phyloP scores from a whole-genome alignment of 2,888 invertebrate genomes.

The Drosophila birchii region DNA sequence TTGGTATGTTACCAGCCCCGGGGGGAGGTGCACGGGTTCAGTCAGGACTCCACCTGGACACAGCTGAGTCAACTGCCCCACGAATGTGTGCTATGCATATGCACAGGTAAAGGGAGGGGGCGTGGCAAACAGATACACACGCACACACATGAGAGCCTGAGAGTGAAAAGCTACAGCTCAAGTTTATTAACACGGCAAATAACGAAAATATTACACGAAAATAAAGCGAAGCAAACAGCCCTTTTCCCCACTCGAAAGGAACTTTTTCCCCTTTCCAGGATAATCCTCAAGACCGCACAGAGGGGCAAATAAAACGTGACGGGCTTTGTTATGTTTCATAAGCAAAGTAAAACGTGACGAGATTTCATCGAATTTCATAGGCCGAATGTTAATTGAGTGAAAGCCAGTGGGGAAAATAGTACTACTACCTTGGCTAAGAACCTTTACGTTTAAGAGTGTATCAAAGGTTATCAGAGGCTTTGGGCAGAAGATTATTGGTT shows the following conservation, averaged over 20 bases:
- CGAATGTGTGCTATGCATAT: slow-evolving; percentile 41
- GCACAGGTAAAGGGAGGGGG: slow-evolving; percentile 37
- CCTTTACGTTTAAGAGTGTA: not conserved
- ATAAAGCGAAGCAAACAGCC: slow-evolving; percentile 20
- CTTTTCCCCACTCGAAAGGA: not conserved
- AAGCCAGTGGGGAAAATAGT: not conserved
- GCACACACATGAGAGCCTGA: not conserved
- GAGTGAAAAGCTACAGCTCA: slow-evolving; percentile 15
- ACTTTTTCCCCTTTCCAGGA: not conserved
- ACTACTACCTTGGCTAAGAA: not conserved
- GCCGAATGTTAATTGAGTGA: slow-evolving; percentile 32
- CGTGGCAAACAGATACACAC: slow-evolving; percentile 16
- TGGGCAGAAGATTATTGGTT: not conserved
- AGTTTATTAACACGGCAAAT: slow-evolving; percentile 50
- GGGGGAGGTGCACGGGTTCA: slow-evolving; percentile 8
- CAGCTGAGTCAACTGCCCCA: slow-evolving; percentile 48
- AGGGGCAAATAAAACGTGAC: slow-evolving; percentile 45
- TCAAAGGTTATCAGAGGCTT: not conserved
- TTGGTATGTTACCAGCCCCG: slow-evolving; percentile 59
- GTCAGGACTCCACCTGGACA: slow-evolving; percentile 21
- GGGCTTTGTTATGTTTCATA: slow-evolving; percentile 44
- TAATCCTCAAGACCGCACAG: slow-evolving; percentile 24
- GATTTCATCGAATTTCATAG: slow-evolving; percentile 19
- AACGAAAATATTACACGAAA: slow-evolving; percentile 45
- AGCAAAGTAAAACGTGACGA: slow-evolving; percentile 38